Conservation (phyloP, 2,113 vertebrate genomes). For the Chaenocephalus aceratus region DNA sequence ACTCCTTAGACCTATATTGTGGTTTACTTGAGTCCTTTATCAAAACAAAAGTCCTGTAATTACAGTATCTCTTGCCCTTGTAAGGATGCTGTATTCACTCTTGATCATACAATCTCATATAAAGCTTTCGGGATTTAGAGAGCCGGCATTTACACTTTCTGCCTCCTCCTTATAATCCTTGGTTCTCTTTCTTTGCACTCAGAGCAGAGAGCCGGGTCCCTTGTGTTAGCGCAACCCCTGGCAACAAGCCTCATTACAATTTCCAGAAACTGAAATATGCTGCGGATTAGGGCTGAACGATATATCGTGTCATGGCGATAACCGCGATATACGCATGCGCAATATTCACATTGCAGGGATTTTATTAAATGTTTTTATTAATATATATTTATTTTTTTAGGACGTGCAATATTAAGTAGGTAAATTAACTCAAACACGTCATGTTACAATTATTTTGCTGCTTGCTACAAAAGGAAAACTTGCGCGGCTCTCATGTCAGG, state of each 20-base stretch:
- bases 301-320: no score
- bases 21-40: neutral
- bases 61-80: slow-evolving; percentile 17
- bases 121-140: slow-evolving; percentile 49
- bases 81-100: slow-evolving; percentile 3
- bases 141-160: slow-evolving; percentile 43
- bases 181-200: slow-evolving; percentile 60
- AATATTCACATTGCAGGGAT: no score
- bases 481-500: no score
- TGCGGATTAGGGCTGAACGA: neutral
- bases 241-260: slow-evolving; percentile 62
- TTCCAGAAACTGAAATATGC: slow-evolving; percentile 56
- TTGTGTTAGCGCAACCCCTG: slow-evolving; percentile 56
- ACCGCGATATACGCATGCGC: no score
- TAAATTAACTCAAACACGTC: no score
- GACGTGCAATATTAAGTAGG: no score
- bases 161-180: slow-evolving; percentile 49
- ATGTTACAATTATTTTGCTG: no score
- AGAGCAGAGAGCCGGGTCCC: slow-evolving; percentile 54
- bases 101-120: slow-evolving; percentile 48
- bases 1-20: slow-evolving; percentile 7
- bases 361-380: no score
- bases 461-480: no score
- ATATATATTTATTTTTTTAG: no score
- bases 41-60: slow-evolving; percentile 2